Evolutionary conservation across 2,797 vertebrate species (phyloP).

Genomic region (Moxostoma hubbsi): DNA sequence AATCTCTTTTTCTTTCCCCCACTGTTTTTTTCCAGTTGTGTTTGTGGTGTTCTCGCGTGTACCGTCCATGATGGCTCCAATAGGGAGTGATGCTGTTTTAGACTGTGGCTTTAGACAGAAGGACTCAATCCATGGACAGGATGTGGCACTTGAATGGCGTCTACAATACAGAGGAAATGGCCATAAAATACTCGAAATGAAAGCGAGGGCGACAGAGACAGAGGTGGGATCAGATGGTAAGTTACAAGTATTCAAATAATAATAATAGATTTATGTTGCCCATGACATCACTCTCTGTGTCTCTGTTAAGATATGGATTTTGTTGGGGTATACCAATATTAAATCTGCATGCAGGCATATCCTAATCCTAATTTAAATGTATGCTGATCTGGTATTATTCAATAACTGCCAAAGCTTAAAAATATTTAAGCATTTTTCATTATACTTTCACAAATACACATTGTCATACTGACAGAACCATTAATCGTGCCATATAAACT

Average conservation of each 20-base stretch:
- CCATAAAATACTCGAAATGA: slow-evolving; percentile 70
- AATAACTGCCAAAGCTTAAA: too few relatives aligned
- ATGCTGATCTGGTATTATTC: too few relatives aligned
- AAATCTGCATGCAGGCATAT: too few relatives aligned
- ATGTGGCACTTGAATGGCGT: slow-evolving; percentile 81
- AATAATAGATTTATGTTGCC: too few relatives aligned
- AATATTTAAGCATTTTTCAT: too few relatives aligned
- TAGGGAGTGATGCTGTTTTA: slow-evolving; percentile 74
- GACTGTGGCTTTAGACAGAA: slow-evolving; percentile 81
- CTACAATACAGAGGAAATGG: slow-evolving; percentile 83
- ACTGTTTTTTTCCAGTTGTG: slow-evolving; percentile 72
- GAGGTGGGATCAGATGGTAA: slow-evolving; percentile 66
- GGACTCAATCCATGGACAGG: slow-evolving; percentile 59
- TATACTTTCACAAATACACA: too few relatives aligned
- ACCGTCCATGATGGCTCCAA: slow-evolving; percentile 64
- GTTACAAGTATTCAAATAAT: slow-evolving; percentile 18
- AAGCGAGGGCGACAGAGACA: slow-evolving; percentile 54
- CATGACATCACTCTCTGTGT: too few relatives aligned
- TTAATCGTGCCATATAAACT: too few relatives aligned
- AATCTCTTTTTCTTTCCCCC: slow-evolving; percentile 11
- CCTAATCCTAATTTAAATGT: too few relatives aligned
- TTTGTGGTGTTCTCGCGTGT: slow-evolving; percentile 81
- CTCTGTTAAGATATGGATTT: too few relatives aligned
- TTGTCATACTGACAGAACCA: too few relatives aligned
- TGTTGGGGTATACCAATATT: too few relatives aligned